Base-by-base conservation (phyloP, 2,113 vertebrate species). In the Phainopepla nitens region DNA sequence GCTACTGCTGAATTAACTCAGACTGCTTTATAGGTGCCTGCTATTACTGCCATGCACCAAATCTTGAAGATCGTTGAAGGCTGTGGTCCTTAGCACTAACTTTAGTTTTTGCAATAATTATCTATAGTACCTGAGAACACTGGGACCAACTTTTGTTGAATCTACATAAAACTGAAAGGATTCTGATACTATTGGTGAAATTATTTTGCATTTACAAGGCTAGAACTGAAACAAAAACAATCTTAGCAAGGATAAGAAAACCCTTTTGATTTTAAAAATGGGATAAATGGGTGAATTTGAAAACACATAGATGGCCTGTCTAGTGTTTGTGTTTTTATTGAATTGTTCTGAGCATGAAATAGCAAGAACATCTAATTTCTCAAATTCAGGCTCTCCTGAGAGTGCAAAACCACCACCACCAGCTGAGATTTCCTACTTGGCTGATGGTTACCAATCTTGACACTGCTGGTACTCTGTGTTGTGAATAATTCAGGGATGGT, bases 401-500 rank as follows among this genome's bases (percentile, higher is more conserved):
- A 87, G 54, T 44, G 33, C 41, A 76, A 93, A 87, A 76, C 15
- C 24, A 79, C 36, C n/a, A 77, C 2, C 50, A 65, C 28, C 36
- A 85, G 45, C 36, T 3, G 0, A 89, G 70, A 60, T 56, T 84
- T 73, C 70, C 77, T 62, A 36, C 54, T 85, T 94, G 53, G 75
- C 62, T 94, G 96, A 90, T 73, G 61, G 76, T 91, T 89, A 87
- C 87, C 8, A 1, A 82, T 85, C 36, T 80, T 87, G 93, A 93
- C 95, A 79, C 21, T 82, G 42, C 45, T 72, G 45, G 78, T 93
- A 65, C 33, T 65, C 45, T 42, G 35, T 51, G 25, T 61, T 79
- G 78, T 95, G 90, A 96, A 94, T 95, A 94, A 93, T 93, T 94
- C 82, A 96, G 57, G 33, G 27, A 91, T 66, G 51, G 73, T 39